Evolutionary conservation across 2,888 invertebrate genomes (phyloP), one percentile per base, ranked within the genome.

Genomic region (Bibio marci): DNA sequence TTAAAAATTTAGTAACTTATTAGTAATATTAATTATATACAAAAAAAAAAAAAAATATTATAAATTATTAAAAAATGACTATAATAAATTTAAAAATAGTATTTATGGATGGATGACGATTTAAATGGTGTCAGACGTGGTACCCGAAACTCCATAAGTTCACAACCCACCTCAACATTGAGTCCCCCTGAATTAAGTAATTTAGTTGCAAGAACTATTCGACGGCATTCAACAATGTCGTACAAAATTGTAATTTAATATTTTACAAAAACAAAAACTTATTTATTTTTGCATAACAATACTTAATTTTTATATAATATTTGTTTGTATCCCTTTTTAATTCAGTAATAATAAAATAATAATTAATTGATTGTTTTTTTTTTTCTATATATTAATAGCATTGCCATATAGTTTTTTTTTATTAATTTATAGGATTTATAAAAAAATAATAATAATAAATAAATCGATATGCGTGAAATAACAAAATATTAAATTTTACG

Each of bases 161-260:
- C 36, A 5, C 15, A 10, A 17, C 26, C 56, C 43, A 55, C 58
- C 31, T 47, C 55, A 44, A 57, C 53, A 46, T 52, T 53, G 41
- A 53, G 55, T 35, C 19, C 39, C n/a, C 35, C 32, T 36, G 35
- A 39, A 17, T 50, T 57, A 40, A 47, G 46, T 22, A 47, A 53
- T 40, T 48, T 54, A 30, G 4, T 28, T 4, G 12, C 13, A 11
- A n/a, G 28, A 28, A 5, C 28, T 4, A 50, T 53, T 47, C 55
- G 60, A 40, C 51, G 60, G 42, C 60, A 61, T 49, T 61, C 60
- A 45, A 56, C 59, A 46, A 52, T 59, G 50, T 58, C 59, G 41
- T 58, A 58, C 47, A 49, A 57, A 54, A 58, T 59, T 55, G 60
- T 61, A 61, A 61, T 52, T 51, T 50, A 43, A 13, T 31, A 13